These are phyloP conservation scores for Diadegma fenestrale DNA, from an alignment of 2,888 invertebrate genomes.

Conservation along the genomic window DNA sequence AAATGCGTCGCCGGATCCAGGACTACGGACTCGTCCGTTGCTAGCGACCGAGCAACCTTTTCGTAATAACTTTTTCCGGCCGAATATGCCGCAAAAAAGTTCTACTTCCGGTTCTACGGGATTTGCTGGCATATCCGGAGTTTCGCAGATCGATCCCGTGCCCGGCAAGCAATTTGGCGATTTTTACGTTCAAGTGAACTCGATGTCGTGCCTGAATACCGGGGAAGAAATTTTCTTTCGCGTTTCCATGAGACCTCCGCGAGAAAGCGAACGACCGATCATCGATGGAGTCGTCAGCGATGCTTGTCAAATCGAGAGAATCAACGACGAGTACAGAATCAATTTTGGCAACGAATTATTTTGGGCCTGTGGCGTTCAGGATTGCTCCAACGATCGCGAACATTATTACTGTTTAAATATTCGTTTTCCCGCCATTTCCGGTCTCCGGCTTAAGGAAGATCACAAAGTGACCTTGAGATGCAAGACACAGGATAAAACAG, in stretches of 20 bases:
- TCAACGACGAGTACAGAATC: conserved; percentile 79
- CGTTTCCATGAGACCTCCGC: conserved; percentile 71
- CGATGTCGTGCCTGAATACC: conserved; percentile 78
- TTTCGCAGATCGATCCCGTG: conserved; percentile 26
- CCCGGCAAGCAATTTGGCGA: conserved; percentile 46
- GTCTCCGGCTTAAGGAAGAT: conserved; percentile 86
- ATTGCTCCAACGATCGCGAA: conserved; percentile 83
- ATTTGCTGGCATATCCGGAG: conserved; percentile 36
- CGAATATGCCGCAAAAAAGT: conserved; percentile 20
- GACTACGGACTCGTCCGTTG: conserved; percentile 59
- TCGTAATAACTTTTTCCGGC: conserved; percentile 33
- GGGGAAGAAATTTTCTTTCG: conserved; percentile 76
- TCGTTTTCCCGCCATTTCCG: conserved; percentile 86
- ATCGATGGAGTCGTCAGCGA: conserved; percentile 73
- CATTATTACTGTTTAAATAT: conserved; percentile 86
- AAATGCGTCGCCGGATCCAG: conserved; percentile 54
- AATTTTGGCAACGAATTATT: conserved; percentile 85
- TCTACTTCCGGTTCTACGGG: not conserved
- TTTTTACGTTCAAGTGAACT: conserved; percentile 70
- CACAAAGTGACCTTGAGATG: conserved; percentile 86
- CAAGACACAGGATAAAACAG: conserved; percentile 86
- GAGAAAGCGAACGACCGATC: conserved; percentile 70
- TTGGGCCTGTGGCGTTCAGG: conserved; percentile 86
- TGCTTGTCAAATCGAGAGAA: conserved; percentile 71
- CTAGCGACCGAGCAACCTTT: conserved; percentile 10